Conservation (phyloP, 2,113 vertebrate species). For the Pithys albifrons region DNA sequence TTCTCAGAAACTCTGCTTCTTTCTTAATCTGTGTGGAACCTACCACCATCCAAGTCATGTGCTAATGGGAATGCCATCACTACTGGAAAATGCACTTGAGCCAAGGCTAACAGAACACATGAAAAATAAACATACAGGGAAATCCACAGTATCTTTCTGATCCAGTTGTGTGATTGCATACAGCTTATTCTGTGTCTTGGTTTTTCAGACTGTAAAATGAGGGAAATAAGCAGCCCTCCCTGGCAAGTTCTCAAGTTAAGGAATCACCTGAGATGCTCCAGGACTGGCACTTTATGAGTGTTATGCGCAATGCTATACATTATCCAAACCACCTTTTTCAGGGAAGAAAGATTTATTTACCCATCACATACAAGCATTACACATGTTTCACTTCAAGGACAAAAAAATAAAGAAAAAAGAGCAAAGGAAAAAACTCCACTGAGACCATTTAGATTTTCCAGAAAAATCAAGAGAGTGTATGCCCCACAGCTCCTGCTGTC, state of each 20-base stretch:
- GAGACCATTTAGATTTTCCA: background rate
- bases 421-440: background rate
- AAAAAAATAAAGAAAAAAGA: background rate
- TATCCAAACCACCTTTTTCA: background rate
- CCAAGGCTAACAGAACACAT: background rate
- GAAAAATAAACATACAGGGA: background rate
- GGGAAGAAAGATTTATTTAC: background rate
- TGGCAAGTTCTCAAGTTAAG: background rate
- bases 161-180: background rate
- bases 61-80: background rate
- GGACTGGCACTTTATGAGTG: background rate
- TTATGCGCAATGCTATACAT: accelerated
- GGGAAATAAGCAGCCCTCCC: background rate
- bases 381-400: background rate
- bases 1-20: background rate
- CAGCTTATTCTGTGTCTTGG: background rate
- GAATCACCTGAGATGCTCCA: background rate
- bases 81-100: background rate
- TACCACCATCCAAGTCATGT: background rate
- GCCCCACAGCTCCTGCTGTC: background rate
- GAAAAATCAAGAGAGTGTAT: background rate
- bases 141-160: background rate
- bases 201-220: background rate
- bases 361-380: background rate
- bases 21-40: background rate